Evolutionary conservation across 2,113 vertebrate genomes (phyloP), one percentile per base, ranked within the genome.

Genomic region (Fulica atra): DNA sequence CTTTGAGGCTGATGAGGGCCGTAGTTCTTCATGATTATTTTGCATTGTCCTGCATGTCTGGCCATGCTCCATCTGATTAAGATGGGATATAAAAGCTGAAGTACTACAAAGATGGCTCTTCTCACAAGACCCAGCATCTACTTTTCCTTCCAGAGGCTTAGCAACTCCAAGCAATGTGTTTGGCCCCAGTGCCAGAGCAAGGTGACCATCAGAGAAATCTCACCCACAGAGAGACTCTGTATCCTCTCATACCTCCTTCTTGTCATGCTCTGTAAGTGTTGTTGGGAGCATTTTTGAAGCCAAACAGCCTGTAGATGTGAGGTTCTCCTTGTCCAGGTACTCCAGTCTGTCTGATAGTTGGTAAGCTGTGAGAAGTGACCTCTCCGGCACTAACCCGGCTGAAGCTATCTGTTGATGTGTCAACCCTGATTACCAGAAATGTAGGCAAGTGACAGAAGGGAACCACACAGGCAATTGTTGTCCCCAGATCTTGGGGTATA

Each of bases 401-500:
- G 57, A 71, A 88, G 29, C 28, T 18, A 21, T n/a, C 29, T 66
- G 44, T 74, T 83, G 44, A 60, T 83, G 4, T 54, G 11, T 46
- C 12, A 33, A 51, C 15, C 42, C 26, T 51, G 29, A 38, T 63
- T 26, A 5, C 28, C 46, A 51, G 42, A 84, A 20, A 18, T 28
- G 6, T 40, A 63, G 38, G 29, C 26, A 79, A 18, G 33, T 19
- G 61, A 53, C 13, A 56, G n/a, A 92, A 63, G 7, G 59, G 36
- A 54, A 26, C 26, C 29, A 18, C 0, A 0, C 16, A 25, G n/a
- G 11, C 50, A 42, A 10, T 31, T 9, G 7, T 71, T 50, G 25
- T 14, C 13, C 54, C 56, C 33, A 59, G 6, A 84, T 24, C 26
- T 48, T 0, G 0, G 29, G 7, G 5, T 42, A n/a, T 3, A 11